Percentiles rank a stretch among this genome's conserved stretches.
Conservation (phyloP, 1,140 invertebrate genomes). For the Acromyrmex charruanus region DNA sequence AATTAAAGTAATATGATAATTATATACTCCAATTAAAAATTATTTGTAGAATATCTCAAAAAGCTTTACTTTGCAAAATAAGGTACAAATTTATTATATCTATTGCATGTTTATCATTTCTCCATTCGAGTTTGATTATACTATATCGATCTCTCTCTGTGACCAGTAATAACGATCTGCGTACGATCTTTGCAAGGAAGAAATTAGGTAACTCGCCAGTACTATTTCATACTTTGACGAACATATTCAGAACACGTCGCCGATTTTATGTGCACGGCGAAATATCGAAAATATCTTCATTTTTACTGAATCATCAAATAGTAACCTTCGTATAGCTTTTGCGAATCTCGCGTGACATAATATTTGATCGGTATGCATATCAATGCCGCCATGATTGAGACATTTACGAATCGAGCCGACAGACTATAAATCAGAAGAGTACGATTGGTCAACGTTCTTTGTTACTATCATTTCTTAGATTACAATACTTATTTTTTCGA, state of each 20-base stretch:
- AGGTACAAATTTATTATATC: neutral
- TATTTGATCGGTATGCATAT: slow-evolving; percentile 32
- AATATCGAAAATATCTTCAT: slow-evolving; percentile 47
- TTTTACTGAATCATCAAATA: slow-evolving; percentile 30
- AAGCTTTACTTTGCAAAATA: neutral
- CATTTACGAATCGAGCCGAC: slow-evolving; percentile 36
- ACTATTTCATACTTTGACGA: slow-evolving; percentile 41
- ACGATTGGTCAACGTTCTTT: slow-evolving; percentile 50
- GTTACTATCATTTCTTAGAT: slow-evolving; percentile 40
- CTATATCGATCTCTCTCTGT: neutral
- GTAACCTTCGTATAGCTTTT: slow-evolving; percentile 22
- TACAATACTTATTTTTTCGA: slow-evolving; percentile 44
- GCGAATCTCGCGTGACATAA: slow-evolving; percentile 20
- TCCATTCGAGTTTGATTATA: slow-evolving; percentile 31
- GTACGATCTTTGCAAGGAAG: neutral
- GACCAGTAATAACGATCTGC: slow-evolving; percentile 26
- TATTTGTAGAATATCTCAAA: neutral
- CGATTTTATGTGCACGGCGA: slow-evolving; percentile 20
- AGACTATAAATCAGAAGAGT: slow-evolving; percentile 46
- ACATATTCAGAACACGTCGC: slow-evolving; percentile 34
- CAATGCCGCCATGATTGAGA: slow-evolving; percentile 49
- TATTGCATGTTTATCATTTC: neutral
- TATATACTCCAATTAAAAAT: neutral
- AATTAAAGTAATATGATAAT: neutral
- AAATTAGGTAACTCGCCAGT: slow-evolving; percentile 32